These are phyloP conservation scores for Platysternon megacephalum DNA, from an alignment of 2,113 vertebrate species.

Conservation along the genomic window DNA sequence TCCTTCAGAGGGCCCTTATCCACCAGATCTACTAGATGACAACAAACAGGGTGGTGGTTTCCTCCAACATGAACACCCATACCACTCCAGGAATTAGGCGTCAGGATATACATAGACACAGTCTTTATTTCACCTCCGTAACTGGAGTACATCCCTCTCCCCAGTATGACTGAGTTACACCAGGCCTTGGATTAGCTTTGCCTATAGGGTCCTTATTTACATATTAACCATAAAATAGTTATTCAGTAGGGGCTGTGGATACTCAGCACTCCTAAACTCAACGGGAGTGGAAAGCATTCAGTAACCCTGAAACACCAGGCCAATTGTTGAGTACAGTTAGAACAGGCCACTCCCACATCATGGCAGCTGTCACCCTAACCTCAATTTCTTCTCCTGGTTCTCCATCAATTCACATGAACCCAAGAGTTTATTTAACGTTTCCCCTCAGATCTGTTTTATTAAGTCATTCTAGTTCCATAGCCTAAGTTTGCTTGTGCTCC, in stretches of 20 bases:
- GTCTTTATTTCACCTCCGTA: not conserved
- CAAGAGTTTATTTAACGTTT: not conserved
- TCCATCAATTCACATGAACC: not conserved
- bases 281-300: not conserved
- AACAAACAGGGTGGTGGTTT: not conserved
- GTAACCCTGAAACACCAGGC: not conserved
- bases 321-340: not conserved
- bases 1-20: not conserved
- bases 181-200: not conserved
- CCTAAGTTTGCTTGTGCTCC: not conserved
- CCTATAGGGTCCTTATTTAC: not conserved
- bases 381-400: not conserved
- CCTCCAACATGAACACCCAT: not conserved
- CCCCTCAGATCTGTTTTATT: not conserved
- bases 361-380: not conserved
- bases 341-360: not conserved
- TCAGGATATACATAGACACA: not conserved
- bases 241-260: not conserved
- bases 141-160: not conserved
- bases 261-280: not conserved
- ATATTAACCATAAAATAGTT: not conserved
- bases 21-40: not conserved
- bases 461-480: not conserved
- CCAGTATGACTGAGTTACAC: not conserved
- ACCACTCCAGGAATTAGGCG: not conserved